Evolutionary conservation across 2,797 vertebrate species (phyloP), one percentile per base, ranked within the genome.

Genomic region (Lagodon rhomboides): DNA sequence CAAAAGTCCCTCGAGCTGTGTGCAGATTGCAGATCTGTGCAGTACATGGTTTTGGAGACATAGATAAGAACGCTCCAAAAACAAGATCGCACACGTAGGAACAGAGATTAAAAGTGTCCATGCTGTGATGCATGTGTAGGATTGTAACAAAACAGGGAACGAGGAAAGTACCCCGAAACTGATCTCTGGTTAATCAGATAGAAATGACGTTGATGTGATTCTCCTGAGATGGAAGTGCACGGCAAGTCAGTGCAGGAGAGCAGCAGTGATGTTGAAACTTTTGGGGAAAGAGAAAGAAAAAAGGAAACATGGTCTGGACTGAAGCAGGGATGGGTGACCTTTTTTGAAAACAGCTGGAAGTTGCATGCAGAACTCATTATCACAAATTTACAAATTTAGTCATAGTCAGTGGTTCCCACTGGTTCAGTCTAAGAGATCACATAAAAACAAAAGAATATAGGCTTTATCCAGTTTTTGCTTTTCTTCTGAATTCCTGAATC

Each of bases 71-170:
- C 10, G 46, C 80, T 77, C 17, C 20, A 10, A 73, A 73, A 85
- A 91, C 89, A 91, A 89, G 92, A 91, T 89, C 20, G 15, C 30
- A 86, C 92, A 90, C 5, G 91, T 80, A 79, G 62, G 51, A 80
- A 60, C 72, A 60, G 77, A 72, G 82, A 92, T 86, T 86, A 88
- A 84, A 82, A 73, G 54, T 77, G 79, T 78, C 83, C 73, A 7
- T 3, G 23, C 43, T 22, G 64, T 16, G 38, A 23, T 4, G 34
- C 34, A 23, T 68, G 47, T 68, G 60, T 27, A 61, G 63, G 69
- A 59, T 49, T 67, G 64, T 47, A 71, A 54, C 50, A 17, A 25
- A 82, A 49, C 43, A 34, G n/a, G 43, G n/a, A 53, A 18, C 34
- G 25, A 53, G 41, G 47, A 81, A 79, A 86, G 82, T 9, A 68